Conservation (phyloP, 2,797 vertebrate genomes). For the Macropodus opercularis region DNA sequence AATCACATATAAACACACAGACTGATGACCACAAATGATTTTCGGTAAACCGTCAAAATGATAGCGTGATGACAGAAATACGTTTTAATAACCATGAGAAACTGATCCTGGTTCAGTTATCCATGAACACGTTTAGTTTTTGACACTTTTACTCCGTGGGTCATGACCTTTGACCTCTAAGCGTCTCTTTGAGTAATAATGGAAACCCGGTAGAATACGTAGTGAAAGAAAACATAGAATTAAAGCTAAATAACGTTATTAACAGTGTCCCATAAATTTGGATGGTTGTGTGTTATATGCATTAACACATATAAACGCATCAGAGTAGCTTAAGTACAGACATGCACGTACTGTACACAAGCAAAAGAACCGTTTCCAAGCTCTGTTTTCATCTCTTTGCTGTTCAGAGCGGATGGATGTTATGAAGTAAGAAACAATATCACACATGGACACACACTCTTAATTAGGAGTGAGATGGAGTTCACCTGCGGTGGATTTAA, state of each 20-base stretch:
- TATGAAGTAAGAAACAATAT: constrained; percentile 66
- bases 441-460: constrained; percentile 69
- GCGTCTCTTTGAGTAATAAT: constrained; percentile 13
- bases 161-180: constrained; percentile 49
- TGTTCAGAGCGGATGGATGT: constrained; percentile 30
- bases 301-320: background rate
- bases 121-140: constrained; percentile 24
- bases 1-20: constrained; percentile 45
- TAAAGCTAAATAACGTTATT: background rate
- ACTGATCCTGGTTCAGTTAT: background rate
- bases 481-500: constrained; percentile 66
- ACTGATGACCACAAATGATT: constrained; percentile 23
- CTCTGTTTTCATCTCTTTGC: constrained; percentile 13
- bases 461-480: constrained; percentile 69
- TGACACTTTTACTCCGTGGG: constrained; percentile 18
- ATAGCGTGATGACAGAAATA: background rate
- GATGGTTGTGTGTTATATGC: background rate
- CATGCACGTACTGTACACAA: background rate
- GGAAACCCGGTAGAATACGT: constrained; percentile 18
- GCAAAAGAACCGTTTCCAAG: constrained; percentile 32
- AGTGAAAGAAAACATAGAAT: constrained; percentile 18
- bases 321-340: background rate
- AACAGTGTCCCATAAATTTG: background rate
- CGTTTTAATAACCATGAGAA: background rate
- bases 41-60: background rate